Conservation (phyloP, 2,113 vertebrate genomes). For the Charina bottae region DNA sequence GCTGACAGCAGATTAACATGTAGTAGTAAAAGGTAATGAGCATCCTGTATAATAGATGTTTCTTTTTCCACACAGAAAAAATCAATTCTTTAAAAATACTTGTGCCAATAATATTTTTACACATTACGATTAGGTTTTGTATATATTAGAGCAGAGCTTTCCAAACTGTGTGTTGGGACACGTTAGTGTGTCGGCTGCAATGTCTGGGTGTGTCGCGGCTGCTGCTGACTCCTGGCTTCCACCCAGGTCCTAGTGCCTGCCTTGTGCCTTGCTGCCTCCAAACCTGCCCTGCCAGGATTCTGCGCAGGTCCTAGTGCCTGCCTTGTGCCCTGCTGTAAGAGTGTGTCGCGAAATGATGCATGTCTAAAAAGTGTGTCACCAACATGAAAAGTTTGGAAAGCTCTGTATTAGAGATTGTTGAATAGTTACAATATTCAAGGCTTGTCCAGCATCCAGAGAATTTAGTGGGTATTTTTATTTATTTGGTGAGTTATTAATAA, state of each 20-base stretch:
- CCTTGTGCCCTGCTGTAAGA: no score
- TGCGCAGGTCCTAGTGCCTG: no score
- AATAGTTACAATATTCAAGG: background rate
- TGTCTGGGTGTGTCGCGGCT: no score
- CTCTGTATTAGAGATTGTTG: background rate
- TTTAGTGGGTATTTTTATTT: background rate
- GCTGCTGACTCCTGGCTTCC: no score
- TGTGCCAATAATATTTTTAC: constrained; percentile 18
- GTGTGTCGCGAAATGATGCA: no score
- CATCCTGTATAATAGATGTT: background rate
- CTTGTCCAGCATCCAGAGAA: background rate
- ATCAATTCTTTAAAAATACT: constrained; percentile 23
- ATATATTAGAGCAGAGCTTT: background rate
- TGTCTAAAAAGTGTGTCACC: no score
- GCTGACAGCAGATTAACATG: constrained; percentile 1
- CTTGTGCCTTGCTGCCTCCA: no score
- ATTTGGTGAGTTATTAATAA: background rate
- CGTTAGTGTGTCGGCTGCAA: no score
- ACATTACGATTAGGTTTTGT: background rate
- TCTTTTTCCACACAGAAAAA: constrained; percentile 22
- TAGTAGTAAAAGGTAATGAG: constrained; percentile 42
- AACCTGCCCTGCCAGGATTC: no score
- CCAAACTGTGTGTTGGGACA: no score
- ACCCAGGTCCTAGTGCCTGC: no score
- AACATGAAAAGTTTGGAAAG: no score